Evolutionary conservation across 1,140 invertebrate genomes (phyloP).

Genomic region (Melipona quadrifasciata): DNA sequence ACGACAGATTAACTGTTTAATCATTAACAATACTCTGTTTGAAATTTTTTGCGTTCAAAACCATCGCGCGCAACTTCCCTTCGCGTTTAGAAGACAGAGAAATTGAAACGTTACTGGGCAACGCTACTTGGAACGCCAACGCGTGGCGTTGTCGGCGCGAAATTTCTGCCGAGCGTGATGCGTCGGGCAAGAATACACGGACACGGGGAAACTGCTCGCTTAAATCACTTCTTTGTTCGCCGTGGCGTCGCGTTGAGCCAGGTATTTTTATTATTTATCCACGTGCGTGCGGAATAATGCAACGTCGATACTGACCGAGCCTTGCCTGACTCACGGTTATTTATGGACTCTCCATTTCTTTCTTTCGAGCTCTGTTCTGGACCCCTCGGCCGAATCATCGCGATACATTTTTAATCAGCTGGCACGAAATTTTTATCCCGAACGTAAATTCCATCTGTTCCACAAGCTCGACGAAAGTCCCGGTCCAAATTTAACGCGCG

Average conservation of each 20-base stretch:
- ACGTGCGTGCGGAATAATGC: neutral
- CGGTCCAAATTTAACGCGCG: neutral
- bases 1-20: too few relatives aligned
- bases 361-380: neutral
- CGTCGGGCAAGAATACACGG: neutral
- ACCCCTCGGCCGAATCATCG: constrained; percentile 3
- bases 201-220: neutral
- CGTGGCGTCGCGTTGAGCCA: too few relatives aligned
- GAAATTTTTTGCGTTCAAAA: too few relatives aligned
- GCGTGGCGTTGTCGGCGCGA: neutral
- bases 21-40: too few relatives aligned
- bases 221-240: constrained; percentile 14
- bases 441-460: neutral
- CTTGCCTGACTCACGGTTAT: neutral
- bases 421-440: neutral
- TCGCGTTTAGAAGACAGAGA: neutral
- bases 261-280: constrained; percentile 24
- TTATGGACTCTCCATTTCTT: neutral
- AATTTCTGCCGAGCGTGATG: neutral
- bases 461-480: neutral
- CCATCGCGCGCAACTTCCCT: too few relatives aligned
- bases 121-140: neutral
- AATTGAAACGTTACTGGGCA: neutral
- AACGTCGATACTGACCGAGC: neutral
- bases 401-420: neutral